A percentile compares a stretch with the other conserved stretches of the same genome.
phyloP scores from a whole-genome alignment of 2,888 invertebrate species.

The Allophyes oxyacanthae region DNA sequence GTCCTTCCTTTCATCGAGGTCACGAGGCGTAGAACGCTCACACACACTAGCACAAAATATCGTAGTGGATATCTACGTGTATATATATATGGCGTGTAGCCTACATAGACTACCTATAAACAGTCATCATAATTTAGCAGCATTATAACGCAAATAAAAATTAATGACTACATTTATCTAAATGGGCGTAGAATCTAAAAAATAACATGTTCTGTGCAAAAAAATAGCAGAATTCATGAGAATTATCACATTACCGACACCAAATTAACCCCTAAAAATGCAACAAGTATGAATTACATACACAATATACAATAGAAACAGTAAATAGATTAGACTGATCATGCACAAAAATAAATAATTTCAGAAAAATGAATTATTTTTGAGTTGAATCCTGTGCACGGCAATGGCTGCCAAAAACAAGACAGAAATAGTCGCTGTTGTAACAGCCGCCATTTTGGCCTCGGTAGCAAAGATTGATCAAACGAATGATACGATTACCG shows the following conservation, averaged over 20 bases:
- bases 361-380: constrained; percentile 10
- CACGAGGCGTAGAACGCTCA: constrained; percentile 78
- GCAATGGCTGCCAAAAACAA: constrained; percentile 43
- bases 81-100: constrained; percentile 50
- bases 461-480: constrained; percentile 43
- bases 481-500: constrained; percentile 56
- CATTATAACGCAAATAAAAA: constrained; percentile 57
- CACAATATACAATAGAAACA: constrained; percentile 21
- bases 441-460: constrained; percentile 72
- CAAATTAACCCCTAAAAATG: constrained; percentile 40
- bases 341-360: constrained; percentile 55
- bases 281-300: constrained; percentile 36
- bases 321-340: constrained; percentile 33
- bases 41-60: constrained; percentile 78
- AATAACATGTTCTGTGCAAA: constrained; percentile 35
- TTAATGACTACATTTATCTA: constrained; percentile 14
- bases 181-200: constrained; percentile 18
- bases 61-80: constrained; percentile 46
- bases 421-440: constrained; percentile 29
- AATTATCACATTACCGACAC: constrained; percentile 52
- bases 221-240: constrained; percentile 24
- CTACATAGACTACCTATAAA: constrained; percentile 49
- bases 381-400: constrained; percentile 24
- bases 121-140: constrained; percentile 67
- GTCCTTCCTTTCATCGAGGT: constrained; percentile 84